phyloP scores from a whole-genome alignment of 2,888 invertebrate species.

The Ectropis crepuscularia region DNA sequence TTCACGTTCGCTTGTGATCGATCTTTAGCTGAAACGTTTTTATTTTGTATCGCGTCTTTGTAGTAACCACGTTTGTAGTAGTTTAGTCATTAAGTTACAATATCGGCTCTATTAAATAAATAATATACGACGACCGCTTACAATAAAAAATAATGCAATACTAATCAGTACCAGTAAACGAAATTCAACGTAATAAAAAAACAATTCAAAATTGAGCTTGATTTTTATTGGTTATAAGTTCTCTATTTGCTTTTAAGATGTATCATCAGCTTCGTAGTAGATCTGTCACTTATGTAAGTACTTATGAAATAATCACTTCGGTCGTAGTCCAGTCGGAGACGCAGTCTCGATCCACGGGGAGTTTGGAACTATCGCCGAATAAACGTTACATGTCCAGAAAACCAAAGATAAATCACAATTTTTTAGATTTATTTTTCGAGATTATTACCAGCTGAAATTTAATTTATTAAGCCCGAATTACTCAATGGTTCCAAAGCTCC shows the following conservation, averaged over 20 bases:
- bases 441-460: constrained; percentile 73
- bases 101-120: constrained; percentile 61
- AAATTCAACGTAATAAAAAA: constrained; percentile 29
- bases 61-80: constrained; percentile 64
- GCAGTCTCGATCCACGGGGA: constrained; percentile 63
- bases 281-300: constrained; percentile 84
- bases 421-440: constrained; percentile 73
- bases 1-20: constrained; percentile 77
- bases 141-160: constrained; percentile 49
- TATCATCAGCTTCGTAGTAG: constrained; percentile 80
- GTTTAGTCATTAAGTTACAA: constrained; percentile 70
- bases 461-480: constrained; percentile 66
- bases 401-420: constrained; percentile 82
- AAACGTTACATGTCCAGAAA: constrained; percentile 61
- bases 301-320: constrained; percentile 74
- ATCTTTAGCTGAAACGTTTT: constrained; percentile 64
- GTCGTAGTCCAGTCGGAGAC: constrained; percentile 53
- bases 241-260: constrained; percentile 78
- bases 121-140: constrained; percentile 53
- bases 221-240: constrained; percentile 66
- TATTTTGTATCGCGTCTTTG: constrained; percentile 62
- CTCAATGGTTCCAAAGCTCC: constrained; percentile 82
- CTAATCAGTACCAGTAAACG: constrained; percentile 31
- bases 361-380: constrained; percentile 76
- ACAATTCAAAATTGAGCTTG: constrained; percentile 40